Evolutionary conservation across 2,888 invertebrate genomes (phyloP), one percentile per base, ranked within the genome.

Genomic region (Tenthredo livida): DNA sequence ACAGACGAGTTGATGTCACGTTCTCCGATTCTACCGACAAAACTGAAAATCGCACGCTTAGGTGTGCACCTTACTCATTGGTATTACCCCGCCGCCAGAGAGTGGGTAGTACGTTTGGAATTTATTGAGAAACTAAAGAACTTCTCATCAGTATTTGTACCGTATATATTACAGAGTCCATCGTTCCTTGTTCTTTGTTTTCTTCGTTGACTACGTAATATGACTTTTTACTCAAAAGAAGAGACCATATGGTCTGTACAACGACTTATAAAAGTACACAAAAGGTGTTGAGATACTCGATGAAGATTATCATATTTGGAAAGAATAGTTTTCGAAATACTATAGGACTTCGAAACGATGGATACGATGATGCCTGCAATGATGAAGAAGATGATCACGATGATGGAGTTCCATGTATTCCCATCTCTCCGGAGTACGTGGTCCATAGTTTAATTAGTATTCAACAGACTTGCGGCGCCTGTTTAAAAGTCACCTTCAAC

Each of bases 1-100:
- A 21, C 80, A 61, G 80, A 80, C 80, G 37, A 40, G n/a, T 17
- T 25, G 25, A 58, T 40, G 80, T 80, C 80, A 80, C 80, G 80
- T 80, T 21, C 40, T 61, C n/a, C 40, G 40, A 61, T 80, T 80
- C 61, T 33, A 37, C 25, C 78, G n/a, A 12, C 61, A 9, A 21
- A 80, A 80, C 80, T 80, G n/a, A 61, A 80, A 61, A 61, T 61
- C 58, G 10, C 17, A 33, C 7, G 50, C 33, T 54, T n/a, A 29
- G 77, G 33, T 77, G 54, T n/a, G n/a, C n/a, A n/a, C n/a, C 43
- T 43, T 73, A 73, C 73, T 73, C 43, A 43, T 73, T 43, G 73
- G 73, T 73, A 73, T 73, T 10, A 67, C 67, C 67, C 33, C 6
- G 67, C 12, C 33, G 67, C 6, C 67, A 33, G 67, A 29, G 67